A percentile compares a stretch with the other conserved stretches of the same genome.
Conservation (phyloP, 2,797 vertebrate genomes). For the Argya squamiceps region DNA sequence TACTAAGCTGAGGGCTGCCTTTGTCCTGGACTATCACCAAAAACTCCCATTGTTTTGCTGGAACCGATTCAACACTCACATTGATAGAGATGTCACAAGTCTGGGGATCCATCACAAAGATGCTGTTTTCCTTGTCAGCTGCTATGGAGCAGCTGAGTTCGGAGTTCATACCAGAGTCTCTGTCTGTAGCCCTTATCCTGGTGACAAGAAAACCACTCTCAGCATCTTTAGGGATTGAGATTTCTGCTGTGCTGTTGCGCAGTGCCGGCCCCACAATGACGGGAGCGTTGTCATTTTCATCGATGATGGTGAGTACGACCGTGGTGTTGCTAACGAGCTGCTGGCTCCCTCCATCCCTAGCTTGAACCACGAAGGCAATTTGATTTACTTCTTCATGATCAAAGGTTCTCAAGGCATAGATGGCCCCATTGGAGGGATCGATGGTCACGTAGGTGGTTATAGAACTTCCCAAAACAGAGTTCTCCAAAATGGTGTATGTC, state of each 20-base stretch:
- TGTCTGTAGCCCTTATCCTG: slow-evolving; percentile 87
- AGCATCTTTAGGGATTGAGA: slow-evolving; percentile 87
- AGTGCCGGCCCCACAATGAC: slow-evolving; percentile 86
- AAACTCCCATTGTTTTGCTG: slow-evolving; percentile 85
- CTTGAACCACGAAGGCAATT: slow-evolving; percentile 89
- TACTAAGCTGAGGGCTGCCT: slow-evolving; percentile 86
- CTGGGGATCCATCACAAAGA: slow-evolving; percentile 89
- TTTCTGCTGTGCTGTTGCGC: slow-evolving; percentile 88
- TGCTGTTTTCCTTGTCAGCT: slow-evolving; percentile 86
- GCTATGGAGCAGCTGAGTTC: slow-evolving; percentile 90
- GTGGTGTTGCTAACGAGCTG: slow-evolving; percentile 87
- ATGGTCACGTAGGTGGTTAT: slow-evolving; percentile 94
- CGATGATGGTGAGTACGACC: slow-evolving; percentile 89
- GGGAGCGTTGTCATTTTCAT: slow-evolving; percentile 94
- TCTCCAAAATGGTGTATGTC: slow-evolving; percentile 91
- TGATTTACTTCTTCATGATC: slow-evolving; percentile 93
- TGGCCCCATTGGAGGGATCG: slow-evolving; percentile 92
- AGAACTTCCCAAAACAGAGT: slow-evolving; percentile 83
- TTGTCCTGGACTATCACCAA: slow-evolving; percentile 89
- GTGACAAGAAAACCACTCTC: slow-evolving; percentile 87
- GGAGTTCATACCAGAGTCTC: slow-evolving; percentile 92
- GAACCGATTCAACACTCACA: slow-evolving; percentile 83
- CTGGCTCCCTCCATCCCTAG: slow-evolving; percentile 87
- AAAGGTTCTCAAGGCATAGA: slow-evolving; percentile 92
- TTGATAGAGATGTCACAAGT: slow-evolving; percentile 95